Evolutionary conservation across 2,888 invertebrate genomes (phyloP), one percentile per base, ranked within the genome.

Genomic region (Amphipyra berbera): DNA sequence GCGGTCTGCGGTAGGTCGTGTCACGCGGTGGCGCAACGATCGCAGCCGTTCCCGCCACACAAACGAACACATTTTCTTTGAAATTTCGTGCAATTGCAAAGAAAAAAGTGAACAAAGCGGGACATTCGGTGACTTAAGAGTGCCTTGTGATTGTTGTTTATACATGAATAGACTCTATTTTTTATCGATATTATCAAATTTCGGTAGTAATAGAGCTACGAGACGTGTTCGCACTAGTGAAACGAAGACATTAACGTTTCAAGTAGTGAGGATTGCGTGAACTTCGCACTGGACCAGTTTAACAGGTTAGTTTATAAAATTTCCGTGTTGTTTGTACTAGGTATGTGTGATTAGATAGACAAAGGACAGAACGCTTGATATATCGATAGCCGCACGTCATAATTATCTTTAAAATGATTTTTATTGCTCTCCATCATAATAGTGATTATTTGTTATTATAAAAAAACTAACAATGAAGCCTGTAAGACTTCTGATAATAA

Each of bases 81-180:
- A 95, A 91, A 95, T 90, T 94, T 93, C 91, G 90, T 79, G 89
- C 72, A 92, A 91, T 90, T 95, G 94, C 94, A 95, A 95, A 95
- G 94, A 94, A 91, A 93, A 86, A 89, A 92, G 93, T 91, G 92
- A 89, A 84, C 76, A 71, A 78, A 84, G 90, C 89, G 90, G 85
- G 84, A 89, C 82, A 82, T 85, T 88, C 78, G 86, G 93, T 93
- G 93, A 90, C 88, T 85, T 81, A 80, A 87, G 81, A 88, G 94
- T 93, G 93, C 88, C 78, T 86, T 91, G 95, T 94, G 93, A 88
- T 90, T 88, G 72, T 87, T 89, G 78, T 85, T 89, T 87, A 81
- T 79, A 77, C 79, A 81, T 70, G 76, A 73, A 82, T 72, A 85
- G 76, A 87, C 83, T 88, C 83, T 85, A 86, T 86, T 89, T 83